phyloP scores from a whole-genome alignment of 1,140 invertebrate genomes.

The Caerostris extrusa region DNA sequence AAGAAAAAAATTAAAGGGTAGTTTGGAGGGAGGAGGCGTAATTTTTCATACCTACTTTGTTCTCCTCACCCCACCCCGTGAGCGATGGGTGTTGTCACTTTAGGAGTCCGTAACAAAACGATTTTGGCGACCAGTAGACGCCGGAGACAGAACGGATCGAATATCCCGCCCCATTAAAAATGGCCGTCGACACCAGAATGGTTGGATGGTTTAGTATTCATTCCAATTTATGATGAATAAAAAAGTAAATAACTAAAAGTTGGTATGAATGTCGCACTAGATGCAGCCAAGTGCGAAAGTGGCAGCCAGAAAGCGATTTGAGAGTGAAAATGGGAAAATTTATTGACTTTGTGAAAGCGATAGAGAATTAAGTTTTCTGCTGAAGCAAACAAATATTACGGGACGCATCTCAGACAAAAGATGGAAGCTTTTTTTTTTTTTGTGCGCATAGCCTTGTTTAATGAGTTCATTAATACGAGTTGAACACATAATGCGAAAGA shows the following conservation, averaged over 20 bases:
- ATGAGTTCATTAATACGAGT: background rate
- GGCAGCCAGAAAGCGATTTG: background rate
- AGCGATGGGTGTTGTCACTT: constrained; percentile 61
- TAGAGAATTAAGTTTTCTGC: background rate
- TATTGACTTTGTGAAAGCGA: background rate
- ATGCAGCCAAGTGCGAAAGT: background rate
- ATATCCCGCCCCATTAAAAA: constrained; percentile 69
- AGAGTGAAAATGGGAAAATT: background rate
- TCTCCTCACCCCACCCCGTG: background rate
- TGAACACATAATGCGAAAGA: background rate
- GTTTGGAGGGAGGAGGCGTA: background rate
- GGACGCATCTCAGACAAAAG: background rate
- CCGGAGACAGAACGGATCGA: constrained; percentile 67
- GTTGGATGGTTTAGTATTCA: background rate
- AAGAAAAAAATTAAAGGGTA: constrained; percentile 37
- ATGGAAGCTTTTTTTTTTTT: background rate
- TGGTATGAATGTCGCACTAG: background rate
- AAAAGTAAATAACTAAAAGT: background rate
- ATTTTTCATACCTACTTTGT: constrained; percentile 41
- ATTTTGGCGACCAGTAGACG: constrained; percentile 52
- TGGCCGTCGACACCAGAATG: constrained; percentile 24
- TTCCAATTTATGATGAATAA: background rate
- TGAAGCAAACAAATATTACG: background rate
- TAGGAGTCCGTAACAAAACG: constrained; percentile 54
- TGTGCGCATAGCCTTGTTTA: background rate